phyloP scores from a whole-genome alignment of 1,140 invertebrate species.

The Orussus abietinus region DNA sequence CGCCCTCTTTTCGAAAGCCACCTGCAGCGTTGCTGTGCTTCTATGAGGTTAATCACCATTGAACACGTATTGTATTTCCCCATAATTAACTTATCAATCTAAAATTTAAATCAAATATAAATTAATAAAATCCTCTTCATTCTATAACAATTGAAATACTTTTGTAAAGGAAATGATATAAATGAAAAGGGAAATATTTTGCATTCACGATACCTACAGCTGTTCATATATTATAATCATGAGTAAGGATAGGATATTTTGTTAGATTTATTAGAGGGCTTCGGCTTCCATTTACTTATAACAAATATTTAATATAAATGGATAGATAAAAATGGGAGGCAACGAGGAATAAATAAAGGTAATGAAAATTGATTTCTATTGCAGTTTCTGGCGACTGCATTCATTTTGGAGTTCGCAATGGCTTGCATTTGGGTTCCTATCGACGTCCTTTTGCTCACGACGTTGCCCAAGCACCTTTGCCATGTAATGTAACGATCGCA shows the following conservation, averaged over 20 bases:
- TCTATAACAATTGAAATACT: too few relatives aligned
- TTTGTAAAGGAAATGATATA: neutral
- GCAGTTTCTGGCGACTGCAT: slow-evolving; percentile 35
- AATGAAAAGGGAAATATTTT: too few relatives aligned
- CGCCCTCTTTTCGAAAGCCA: slow-evolving; percentile 25
- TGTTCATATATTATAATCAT: too few relatives aligned
- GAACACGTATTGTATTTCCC: slow-evolving; percentile 7
- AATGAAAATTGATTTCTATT: slow-evolving; percentile 7
- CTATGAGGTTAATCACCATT: slow-evolving; percentile 33
- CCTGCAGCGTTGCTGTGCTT: slow-evolving; percentile 20
- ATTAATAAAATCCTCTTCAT: too few relatives aligned
- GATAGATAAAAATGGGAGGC: neutral
- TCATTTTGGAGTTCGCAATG: slow-evolving; percentile 34
- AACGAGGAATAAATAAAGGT: neutral
- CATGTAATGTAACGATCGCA: slow-evolving; percentile 25
- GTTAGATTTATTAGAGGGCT: too few relatives aligned
- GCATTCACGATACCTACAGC: too few relatives aligned
- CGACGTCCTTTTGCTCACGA: slow-evolving; percentile 27
- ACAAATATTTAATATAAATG: too few relatives aligned
- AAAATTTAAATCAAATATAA: too few relatives aligned
- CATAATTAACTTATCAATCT: too few relatives aligned
- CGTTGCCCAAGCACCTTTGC: slow-evolving; percentile 20
- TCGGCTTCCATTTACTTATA: too few relatives aligned
- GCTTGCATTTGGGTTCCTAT: slow-evolving; percentile 37
- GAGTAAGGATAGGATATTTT: too few relatives aligned